Conservation (phyloP, 2,113 vertebrate genomes). For the Rattus norvegicus region DNA sequence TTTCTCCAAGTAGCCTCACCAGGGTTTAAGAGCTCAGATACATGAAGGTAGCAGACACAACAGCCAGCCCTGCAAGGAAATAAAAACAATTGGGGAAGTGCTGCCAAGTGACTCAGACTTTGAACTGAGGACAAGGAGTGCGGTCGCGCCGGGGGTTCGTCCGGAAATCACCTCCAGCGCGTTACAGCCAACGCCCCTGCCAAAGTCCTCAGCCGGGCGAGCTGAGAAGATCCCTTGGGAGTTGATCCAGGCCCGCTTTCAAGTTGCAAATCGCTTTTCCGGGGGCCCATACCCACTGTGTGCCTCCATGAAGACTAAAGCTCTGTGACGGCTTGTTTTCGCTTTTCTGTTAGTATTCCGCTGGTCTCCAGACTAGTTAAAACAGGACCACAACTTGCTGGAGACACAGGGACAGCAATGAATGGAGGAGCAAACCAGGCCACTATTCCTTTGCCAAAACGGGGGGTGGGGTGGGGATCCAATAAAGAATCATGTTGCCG, state of each 20-base stretch:
- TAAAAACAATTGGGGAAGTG: conserved; percentile 66
- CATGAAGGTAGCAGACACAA: conserved; percentile 62
- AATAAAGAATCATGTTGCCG: neutral
- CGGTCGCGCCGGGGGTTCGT: neutral
- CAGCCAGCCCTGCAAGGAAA: conserved; percentile 60
- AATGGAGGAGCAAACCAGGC: conserved; percentile 36
- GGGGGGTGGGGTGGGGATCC: fast-evolving
- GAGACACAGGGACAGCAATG: conserved; percentile 52
- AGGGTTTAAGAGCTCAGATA: conserved; percentile 39
- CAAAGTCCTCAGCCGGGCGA: conserved; percentile 33
- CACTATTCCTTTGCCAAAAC: neutral
- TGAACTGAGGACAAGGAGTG: conserved; percentile 63
- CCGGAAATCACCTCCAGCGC: conserved; percentile 12
- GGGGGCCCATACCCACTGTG: neutral
- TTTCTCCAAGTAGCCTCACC: conserved; percentile 48
- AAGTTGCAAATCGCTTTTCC: neutral
- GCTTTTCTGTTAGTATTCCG: conserved; percentile 69
- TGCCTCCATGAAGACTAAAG: neutral
- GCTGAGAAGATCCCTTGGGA: conserved; percentile 59
- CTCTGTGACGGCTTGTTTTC: conserved; percentile 63
- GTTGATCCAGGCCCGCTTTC: conserved; percentile 50
- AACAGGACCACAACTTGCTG: conserved; percentile 68
- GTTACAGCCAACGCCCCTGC: conserved; percentile 54
- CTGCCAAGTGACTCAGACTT: conserved; percentile 77
- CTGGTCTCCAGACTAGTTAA: conserved; percentile 70